Evolutionary conservation across 2,113 vertebrate species (phyloP).

Genomic region (Sprattus sprattus): DNA sequence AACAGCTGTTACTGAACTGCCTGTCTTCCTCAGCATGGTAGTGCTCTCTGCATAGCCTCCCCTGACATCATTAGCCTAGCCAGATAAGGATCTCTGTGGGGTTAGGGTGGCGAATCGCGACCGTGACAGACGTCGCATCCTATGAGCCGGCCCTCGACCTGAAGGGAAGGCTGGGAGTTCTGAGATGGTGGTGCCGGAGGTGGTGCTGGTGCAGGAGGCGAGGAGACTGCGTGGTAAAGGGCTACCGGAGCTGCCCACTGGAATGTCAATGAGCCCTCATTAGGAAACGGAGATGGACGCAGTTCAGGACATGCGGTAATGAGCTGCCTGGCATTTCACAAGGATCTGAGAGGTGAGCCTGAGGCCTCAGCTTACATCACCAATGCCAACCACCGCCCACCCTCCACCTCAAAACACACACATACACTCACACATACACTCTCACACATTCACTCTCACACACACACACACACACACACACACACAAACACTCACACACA

Average conservation of each 20-base stretch:
- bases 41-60: not conserved
- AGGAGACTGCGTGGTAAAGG: not conserved
- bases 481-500: not conserved
- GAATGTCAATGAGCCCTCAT: slow-evolving; percentile 69
- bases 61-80: no score
- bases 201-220: not conserved
- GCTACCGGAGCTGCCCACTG: slow-evolving; percentile 33
- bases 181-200: not conserved
- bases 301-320: slow-evolving; percentile 42
- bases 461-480: not conserved
- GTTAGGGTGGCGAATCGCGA: no score
- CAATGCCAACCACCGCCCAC: slow-evolving; percentile 26
- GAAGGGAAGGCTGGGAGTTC: not conserved
- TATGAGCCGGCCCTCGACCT: not conserved
- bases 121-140: not conserved
- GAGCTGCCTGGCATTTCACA: slow-evolving; percentile 68
- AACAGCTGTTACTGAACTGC: not conserved
- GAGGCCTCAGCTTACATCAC: slow-evolving; percentile 30
- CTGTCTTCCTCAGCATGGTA: not conserved
- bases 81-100: no score
- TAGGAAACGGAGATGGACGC: slow-evolving; percentile 41
- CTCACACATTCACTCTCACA: not conserved
- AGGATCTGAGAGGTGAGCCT: slow-evolving; percentile 55
- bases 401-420: not conserved
- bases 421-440: not conserved